phyloP scores from a whole-genome alignment of 2,888 invertebrate species.

The Rhogogaster chlorosoma region DNA sequence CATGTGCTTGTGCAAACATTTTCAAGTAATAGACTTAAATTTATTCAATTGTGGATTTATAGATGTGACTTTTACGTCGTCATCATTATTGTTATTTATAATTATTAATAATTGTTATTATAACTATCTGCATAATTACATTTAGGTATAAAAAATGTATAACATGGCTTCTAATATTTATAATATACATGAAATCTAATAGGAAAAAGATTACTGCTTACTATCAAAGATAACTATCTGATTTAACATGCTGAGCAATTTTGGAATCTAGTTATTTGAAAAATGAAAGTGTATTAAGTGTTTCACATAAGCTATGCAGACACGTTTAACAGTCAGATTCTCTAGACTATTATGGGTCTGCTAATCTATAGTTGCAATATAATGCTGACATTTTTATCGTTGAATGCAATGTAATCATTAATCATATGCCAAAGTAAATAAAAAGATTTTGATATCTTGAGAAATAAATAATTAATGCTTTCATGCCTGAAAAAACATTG shows the following conservation, averaged over 20 bases:
- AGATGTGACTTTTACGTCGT: not conserved
- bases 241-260: constrained; percentile 2
- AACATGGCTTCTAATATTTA: not conserved
- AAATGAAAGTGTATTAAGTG: not conserved
- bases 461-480: not conserved
- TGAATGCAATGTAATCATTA: not conserved
- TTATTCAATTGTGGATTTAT: constrained; percentile 16
- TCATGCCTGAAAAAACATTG: constrained; percentile 14
- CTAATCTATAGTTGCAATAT: not conserved
- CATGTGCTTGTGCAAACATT: constrained; percentile 47
- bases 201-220: not conserved
- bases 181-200: not conserved
- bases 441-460: not conserved
- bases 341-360: not conserved
- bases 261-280: not conserved
- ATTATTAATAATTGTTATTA: not conserved
- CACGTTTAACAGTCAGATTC: not conserved
- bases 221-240: not conserved
- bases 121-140: not conserved
- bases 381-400: not conserved
- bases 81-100: not conserved
- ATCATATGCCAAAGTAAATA: constrained; percentile 8
- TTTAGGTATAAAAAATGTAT: not conserved
- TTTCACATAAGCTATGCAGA: not conserved
- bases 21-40: not conserved